Base-by-base conservation (phyloP, 2,113 vertebrate species). In the Halichoeres trimaculatus region DNA sequence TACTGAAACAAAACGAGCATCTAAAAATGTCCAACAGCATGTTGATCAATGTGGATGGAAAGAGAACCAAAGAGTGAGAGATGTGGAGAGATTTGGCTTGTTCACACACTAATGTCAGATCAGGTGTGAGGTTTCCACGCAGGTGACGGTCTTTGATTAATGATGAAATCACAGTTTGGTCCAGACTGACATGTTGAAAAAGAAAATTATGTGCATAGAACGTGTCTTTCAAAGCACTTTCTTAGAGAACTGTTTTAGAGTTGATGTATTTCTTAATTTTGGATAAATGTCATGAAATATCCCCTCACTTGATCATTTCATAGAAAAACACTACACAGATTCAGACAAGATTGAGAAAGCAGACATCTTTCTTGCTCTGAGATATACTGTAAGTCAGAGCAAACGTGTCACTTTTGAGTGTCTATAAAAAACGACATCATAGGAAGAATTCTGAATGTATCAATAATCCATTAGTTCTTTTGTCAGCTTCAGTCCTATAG, bases 391-490 rank as follows among this genome's bases (percentile, higher is more conserved):
- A 23, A 40, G 20, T 12, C 54, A 8, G 50, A 8, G 24, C 13
- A 30, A 50, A 47, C 16, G 16, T 40, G 35, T 74, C 26, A 52
- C 36, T 38, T 65, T 35, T 70, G 34, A 24, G 19, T 20, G 12
- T 20, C 43, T 8, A 30, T 60, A 12, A 14, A 70, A 35, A 10
- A 48, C 14, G 12, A 10, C 6, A 64, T 57, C 47, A 41, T 20
- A 26, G 34, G 16, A 71, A 20, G 1, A 1, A 54, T 70, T 62
- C 5, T 34, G 41, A 79, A 52, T 68, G 14, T 58, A 80, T 81
- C 59, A 78, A 81, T 78, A 69, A 81, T 84, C 43, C 53, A 81
- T 88, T 68, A 70, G 66, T 70, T 13, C 57, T 71, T 80, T 73
- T 80, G 63, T 91, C 77, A 83, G 76, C 68, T 84, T 73, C 58